Conservation (phyloP, 2,888 invertebrate species). For the Heliothis peltigera region DNA sequence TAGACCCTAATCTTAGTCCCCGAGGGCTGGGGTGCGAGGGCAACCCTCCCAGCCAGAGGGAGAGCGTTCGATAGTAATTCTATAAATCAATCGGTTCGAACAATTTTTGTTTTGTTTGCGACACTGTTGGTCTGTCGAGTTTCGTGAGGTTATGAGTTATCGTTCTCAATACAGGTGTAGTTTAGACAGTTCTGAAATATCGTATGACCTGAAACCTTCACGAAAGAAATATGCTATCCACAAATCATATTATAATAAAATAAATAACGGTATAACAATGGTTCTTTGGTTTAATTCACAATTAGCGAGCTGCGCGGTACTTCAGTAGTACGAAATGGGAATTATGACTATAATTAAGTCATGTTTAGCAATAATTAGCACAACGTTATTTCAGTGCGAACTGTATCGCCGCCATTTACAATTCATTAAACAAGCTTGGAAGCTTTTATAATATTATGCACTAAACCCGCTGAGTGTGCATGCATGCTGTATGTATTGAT, state of each 20-base stretch:
- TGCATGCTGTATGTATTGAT: background rate
- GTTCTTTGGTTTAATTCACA: constrained; percentile 6
- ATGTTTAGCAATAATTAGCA: background rate
- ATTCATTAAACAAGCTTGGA: background rate
- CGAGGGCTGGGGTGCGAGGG: constrained; percentile 54
- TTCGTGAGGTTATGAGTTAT: constrained; percentile 48
- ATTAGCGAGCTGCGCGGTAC: background rate
- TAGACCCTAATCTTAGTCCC: constrained; percentile 74
- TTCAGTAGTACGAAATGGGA: background rate
- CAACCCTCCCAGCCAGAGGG: constrained; percentile 50
- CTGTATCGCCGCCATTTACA: background rate
- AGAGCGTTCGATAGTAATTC: constrained; percentile 75
- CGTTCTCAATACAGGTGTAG: constrained; percentile 43
- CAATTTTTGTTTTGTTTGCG: constrained; percentile 62
- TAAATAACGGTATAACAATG: background rate
- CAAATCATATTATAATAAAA: background rate
- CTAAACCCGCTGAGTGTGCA: background rate
- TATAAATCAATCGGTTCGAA: constrained; percentile 78
- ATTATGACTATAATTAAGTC: background rate
- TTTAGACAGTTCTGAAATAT: constrained; percentile 44
- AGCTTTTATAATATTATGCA: background rate
- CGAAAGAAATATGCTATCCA: background rate
- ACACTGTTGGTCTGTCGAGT: constrained; percentile 49
- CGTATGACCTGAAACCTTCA: constrained; percentile 1
- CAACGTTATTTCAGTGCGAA: background rate